Evolutionary conservation across 1,140 invertebrate species (phyloP), one percentile per base, ranked within the genome.

Genomic region (Musca domestica): DNA sequence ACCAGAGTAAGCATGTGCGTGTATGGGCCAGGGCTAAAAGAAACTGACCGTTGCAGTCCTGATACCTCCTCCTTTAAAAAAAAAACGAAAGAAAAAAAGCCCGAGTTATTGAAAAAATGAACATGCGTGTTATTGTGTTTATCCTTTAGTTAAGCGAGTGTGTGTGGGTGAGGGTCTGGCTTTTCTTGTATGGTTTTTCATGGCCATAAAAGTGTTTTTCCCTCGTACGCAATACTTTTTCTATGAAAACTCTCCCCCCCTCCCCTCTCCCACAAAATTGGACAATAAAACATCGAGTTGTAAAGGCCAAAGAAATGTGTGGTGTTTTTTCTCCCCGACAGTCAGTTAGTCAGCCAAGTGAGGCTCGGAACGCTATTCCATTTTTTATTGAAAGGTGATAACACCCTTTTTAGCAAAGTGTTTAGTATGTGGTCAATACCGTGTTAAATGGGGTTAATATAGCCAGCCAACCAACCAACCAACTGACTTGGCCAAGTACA

Each of bases 381-480:
- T 65, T 54, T 56, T 22, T 54, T 69, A 64, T 68, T 68, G 52
- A 69, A 69, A 69, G 68, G 68, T 69, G 68, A 69, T 69, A 69
- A 69, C 68, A 69, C 54, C 68, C 68, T 69, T 64, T 69, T 69
- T 69, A 69, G 64, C 51, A 64, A 49, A 56, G 23, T 47, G 52
- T 64, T 69, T 69, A 69, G 48, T 66, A 56, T 69, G 64, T 64
- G 68, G 68, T 69, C 68, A 69, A 64, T 69, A 69, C 64, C 64
- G 52, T 66, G 64, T 61, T 66, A 69, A 69, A 69, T 69, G 68
- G 64, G 68, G 68, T 69, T 69, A 69, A 64, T 47, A 64, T 48
- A 20, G 10, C 3, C 15, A 48, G 34, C 34, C 34, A 12, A 41
- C 10, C 34, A 9, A n/a, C 27, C 27, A 41, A 41, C 34, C 34